Base-by-base conservation (phyloP, 1,140 invertebrate genomes). In the Archegozetes longisetosus region DNA sequence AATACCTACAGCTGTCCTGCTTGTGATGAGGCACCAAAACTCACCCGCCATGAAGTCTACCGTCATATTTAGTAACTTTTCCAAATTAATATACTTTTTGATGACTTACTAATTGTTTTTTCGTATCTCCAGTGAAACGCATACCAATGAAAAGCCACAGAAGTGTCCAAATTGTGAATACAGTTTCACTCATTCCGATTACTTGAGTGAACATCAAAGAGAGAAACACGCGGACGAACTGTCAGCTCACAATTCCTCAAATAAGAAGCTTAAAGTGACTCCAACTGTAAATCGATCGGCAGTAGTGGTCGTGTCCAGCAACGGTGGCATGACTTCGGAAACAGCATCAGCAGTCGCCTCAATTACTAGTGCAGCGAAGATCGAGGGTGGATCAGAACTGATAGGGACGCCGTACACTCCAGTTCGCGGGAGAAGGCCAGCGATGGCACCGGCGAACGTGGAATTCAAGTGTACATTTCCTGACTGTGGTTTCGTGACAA, bases 101-200 rank as follows among this genome's bases (percentile, higher is more conserved):
- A n/a, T n/a, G n/a, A n/a, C n/a, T n/a, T n/a, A n/a, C n/a, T n/a
- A n/a, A n/a, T n/a, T n/a, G n/a, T n/a, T n/a, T n/a, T n/a, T n/a
- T n/a, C n/a, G n/a, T n/a, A n/a, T n/a, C 25, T 23, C 6, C 24
- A 58, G 57, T 25, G 57, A 58, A 29, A 68, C 67, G 2, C 74
- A 76, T 61, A 71, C 71, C 3, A 68, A 74, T 12, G 70, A 72
- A 57, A 71, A 76, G 64, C 70, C 74, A 12, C 84, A 76, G 67
- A 69, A 76, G 0, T 84, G 84, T 69, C 72, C 77, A 17, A 69
- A 78, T 12, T 86, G 85, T 66, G 70, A 75, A 0, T 86, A 81
- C 65, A 70, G 77, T 2, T 78, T 80, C 1, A 80, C 81, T 65
- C 82, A 79, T 1, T 76, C 77, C 46, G 74, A 74, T 22, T 79